Percentiles rank a stretch among this genome's conserved stretches.
These are phyloP conservation scores for Phrynocephalus forsythii DNA, from an alignment of 2,797 vertebrate species.

Conservation along the genomic window DNA sequence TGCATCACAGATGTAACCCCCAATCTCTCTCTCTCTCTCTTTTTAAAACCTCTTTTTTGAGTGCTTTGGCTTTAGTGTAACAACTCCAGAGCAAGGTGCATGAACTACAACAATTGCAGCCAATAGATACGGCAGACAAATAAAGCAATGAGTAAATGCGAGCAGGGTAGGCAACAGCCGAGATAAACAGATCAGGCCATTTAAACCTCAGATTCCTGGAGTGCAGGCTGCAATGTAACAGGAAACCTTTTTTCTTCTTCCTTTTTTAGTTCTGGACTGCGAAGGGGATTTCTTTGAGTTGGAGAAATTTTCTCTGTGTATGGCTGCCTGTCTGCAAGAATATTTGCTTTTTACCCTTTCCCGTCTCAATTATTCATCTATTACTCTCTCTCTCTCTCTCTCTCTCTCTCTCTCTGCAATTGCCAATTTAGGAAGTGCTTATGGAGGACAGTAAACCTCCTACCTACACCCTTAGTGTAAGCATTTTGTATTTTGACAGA, in stretches of 20 bases:
- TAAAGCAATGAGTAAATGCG: neutral
- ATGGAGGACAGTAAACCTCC: neutral
- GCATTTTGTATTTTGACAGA: slow-evolving; percentile 33
- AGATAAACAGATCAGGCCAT: slow-evolving; percentile 31
- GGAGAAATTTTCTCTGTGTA: too few relatives aligned
- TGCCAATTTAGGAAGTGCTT: slow-evolving; percentile 14
- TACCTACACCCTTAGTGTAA: neutral
- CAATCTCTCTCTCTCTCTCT: neutral
- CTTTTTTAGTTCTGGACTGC: neutral
- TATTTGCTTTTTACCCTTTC: neutral
- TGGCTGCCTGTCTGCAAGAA: neutral
- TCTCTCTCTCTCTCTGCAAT: neutral
- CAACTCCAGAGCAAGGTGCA: neutral
- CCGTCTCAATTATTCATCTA: neutral
- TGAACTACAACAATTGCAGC: neutral
- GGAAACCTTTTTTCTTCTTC: neutral
- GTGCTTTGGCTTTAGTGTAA: neutral
- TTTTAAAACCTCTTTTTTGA: neutral
- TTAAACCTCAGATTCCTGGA: slow-evolving; percentile 52
- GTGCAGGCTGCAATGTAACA: slow-evolving; percentile 68
- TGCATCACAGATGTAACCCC: neutral
- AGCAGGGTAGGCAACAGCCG: slow-evolving; percentile 10
- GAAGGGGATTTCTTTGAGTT: neutral
- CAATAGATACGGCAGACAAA: neutral
- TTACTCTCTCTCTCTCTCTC: neutral